These are phyloP conservation scores for Podarcis cretensis DNA, from an alignment of 2,113 vertebrate genomes.

Conservation along the genomic window DNA sequence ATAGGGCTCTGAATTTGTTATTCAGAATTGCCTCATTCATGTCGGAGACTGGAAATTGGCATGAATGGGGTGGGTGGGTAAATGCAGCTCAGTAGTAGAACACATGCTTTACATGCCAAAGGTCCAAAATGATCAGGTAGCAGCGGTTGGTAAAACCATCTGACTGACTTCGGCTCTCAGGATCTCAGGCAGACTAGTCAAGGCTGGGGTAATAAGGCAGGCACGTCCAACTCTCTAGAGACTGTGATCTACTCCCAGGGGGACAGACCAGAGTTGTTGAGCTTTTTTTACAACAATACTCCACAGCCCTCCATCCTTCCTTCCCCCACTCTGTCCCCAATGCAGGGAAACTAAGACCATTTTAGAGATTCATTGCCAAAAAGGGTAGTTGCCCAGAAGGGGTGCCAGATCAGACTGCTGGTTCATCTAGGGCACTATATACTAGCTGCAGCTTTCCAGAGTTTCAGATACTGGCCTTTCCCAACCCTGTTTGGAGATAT, in stretches of 20 bases:
- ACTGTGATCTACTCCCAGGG: no score
- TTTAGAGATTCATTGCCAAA: constrained; percentile 33
- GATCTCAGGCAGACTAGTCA: not conserved
- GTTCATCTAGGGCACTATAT: not conserved
- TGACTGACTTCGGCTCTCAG: not conserved
- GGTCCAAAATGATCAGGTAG: not conserved
- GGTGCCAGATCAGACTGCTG: not conserved
- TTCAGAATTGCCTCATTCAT: constrained; percentile 50
- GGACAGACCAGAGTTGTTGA: no score
- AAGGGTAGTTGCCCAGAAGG: not conserved
- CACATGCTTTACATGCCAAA: not conserved
- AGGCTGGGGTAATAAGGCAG: not conserved
- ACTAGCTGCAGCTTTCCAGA: not conserved
- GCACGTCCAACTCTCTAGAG: no score
- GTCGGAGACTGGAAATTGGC: not conserved
- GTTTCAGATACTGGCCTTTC: not conserved
- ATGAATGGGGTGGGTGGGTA: not conserved
- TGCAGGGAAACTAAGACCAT: constrained; percentile 45
- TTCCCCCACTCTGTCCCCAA: no score
- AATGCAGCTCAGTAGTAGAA: not conserved
- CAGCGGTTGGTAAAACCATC: not conserved
- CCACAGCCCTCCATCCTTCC: no score
- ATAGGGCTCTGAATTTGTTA: constrained; percentile 22
- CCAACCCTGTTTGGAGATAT: not conserved
- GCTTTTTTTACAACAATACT: no score